Conservation (phyloP, 2,797 vertebrate species). For the Lutjanus argentimaculatus region DNA sequence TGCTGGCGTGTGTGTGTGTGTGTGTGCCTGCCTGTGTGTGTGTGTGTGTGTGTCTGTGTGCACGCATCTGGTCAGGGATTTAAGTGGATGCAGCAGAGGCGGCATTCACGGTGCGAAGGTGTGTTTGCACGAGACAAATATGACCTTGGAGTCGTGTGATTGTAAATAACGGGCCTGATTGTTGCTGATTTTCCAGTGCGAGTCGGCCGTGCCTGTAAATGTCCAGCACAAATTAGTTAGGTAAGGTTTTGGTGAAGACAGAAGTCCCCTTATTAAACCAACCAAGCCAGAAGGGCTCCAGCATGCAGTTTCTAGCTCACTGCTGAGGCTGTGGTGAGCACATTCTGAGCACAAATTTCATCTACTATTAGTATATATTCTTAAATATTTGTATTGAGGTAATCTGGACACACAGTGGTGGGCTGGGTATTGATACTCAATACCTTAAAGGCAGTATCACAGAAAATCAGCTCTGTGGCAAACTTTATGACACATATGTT, state of each 20-base stretch:
- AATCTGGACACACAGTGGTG: not conserved
- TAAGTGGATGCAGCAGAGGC: constrained; percentile 4
- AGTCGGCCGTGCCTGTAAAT: constrained; percentile 16
- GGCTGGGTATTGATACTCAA: too few relatives aligned
- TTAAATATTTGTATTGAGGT: not conserved
- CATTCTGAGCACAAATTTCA: not conserved
- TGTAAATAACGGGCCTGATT: constrained; percentile 39
- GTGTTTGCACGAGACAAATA: constrained; percentile 27
- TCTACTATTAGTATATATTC: not conserved
- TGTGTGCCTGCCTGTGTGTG: constrained; percentile 12
- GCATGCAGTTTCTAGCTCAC: not conserved
- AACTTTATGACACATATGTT: too few relatives aligned
- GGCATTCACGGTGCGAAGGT: constrained; percentile 10
- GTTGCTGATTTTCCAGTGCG: constrained; percentile 48
- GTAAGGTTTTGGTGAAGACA: constrained; percentile 18
- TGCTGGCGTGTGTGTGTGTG: constrained; percentile 11
- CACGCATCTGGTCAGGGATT: constrained; percentile 2
- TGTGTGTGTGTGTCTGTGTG: not conserved
- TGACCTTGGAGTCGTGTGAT: constrained; percentile 20
- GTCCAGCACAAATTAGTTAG: constrained; percentile 43
- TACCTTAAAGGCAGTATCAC: too few relatives aligned
- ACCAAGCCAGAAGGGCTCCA: not conserved
- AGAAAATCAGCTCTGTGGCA: too few relatives aligned
- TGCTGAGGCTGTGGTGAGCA: not conserved
- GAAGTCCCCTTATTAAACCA: constrained; percentile 24